Percentiles rank a stretch among this genome's conserved stretches.
phyloP scores from a whole-genome alignment of 2,888 invertebrate genomes.

The Eupithecia centaureata region DNA sequence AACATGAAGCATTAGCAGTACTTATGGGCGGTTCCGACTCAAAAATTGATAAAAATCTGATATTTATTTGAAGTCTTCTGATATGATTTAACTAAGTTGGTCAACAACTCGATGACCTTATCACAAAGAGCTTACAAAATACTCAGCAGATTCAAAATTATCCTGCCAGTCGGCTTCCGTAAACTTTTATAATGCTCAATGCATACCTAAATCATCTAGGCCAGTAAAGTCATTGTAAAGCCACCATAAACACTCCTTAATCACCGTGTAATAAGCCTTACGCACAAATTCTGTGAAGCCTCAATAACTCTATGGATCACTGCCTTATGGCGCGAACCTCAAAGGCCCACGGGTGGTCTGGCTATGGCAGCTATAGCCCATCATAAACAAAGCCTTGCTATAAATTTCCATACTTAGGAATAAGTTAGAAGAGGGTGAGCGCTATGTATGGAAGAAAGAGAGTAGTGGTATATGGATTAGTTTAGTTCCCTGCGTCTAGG shows the following conservation, averaged over 20 bases:
- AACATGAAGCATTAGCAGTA: no score
- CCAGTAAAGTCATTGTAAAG: conserved; percentile 4
- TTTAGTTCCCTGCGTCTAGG: no score
- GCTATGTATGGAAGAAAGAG: conserved; percentile 36
- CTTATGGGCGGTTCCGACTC: neutral
- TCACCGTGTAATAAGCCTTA: conserved; percentile 38
- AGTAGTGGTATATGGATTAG: no score
- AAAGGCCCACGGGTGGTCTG: conserved; percentile 55
- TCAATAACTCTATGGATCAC: conserved; percentile 31
- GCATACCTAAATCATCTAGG: neutral
- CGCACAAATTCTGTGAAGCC: conserved; percentile 34
- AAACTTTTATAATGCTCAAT: neutral
- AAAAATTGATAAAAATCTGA: no score
- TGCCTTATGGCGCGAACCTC: conserved; percentile 16
- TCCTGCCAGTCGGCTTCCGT: neutral
- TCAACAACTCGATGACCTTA: neutral
- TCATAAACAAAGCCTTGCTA: conserved; percentile 65
- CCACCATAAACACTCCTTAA: conserved; percentile 18
- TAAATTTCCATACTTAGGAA: conserved; percentile 70
- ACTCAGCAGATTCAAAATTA: neutral
- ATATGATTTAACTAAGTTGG: neutral
- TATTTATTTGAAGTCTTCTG: no score
- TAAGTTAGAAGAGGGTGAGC: conserved; percentile 43
- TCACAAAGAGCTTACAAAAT: neutral
- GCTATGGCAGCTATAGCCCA: conserved; percentile 44